A percentile compares a stretch with the other conserved stretches of the same genome.
Conservation (phyloP, 2,888 invertebrate species). For the Amiota communis region DNA sequence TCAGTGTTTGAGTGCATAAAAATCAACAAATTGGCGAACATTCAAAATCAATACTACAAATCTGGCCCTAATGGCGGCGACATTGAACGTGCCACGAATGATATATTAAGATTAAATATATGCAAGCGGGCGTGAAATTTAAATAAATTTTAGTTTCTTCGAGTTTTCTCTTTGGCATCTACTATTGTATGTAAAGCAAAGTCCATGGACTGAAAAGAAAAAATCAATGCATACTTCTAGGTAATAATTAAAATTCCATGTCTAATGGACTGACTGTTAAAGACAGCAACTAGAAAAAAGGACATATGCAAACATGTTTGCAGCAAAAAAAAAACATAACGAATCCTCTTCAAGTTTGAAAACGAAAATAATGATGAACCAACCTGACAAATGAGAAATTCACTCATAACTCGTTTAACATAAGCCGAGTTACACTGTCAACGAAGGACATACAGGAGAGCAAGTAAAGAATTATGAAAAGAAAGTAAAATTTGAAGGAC, state of each 20-base stretch:
- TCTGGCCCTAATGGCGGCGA: neutral
- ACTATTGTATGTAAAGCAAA: no score
- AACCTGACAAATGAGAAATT: neutral
- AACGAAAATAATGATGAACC: neutral
- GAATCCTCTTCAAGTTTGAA: neutral
- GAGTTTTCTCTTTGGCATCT: no score
- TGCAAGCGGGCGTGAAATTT: no score
- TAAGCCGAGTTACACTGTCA: neutral
- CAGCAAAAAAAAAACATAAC: neutral
- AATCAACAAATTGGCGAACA: slow-evolving; percentile 11
- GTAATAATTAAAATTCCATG: no score
- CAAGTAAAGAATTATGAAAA: neutral
- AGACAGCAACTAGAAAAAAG: no score
- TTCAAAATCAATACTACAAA: slow-evolving; percentile 20
- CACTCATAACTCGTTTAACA: neutral
- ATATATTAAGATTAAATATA: no score
- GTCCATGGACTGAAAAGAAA: no score
- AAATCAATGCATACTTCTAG: no score
- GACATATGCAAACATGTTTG: no score
- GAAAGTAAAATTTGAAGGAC: neutral
- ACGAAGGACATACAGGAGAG: no score
- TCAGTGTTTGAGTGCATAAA: neutral
- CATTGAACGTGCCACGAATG: neutral
- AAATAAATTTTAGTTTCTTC: no score
- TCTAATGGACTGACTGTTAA: no score